Conservation (phyloP, 2,113 vertebrate genomes). For the Triplophysa dalaica region DNA sequence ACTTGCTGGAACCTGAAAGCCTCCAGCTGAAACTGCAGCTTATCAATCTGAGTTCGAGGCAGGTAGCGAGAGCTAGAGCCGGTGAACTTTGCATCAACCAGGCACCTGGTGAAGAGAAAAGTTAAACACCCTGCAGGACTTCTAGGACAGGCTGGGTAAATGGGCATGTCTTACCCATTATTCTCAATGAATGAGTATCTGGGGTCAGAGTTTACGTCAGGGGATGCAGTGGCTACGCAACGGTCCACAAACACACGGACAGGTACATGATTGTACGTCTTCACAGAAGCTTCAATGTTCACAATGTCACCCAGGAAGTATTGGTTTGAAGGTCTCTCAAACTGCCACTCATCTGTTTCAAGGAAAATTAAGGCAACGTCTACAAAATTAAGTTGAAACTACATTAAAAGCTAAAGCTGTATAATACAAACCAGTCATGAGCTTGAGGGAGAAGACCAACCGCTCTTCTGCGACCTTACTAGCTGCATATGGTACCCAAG, state of each 20-base stretch:
- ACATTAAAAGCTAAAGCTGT: neutral
- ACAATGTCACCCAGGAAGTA: constrained; percentile 44
- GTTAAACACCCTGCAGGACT: neutral
- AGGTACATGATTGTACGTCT: constrained; percentile 58
- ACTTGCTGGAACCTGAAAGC: constrained; percentile 44
- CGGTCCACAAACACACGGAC: constrained; percentile 66
- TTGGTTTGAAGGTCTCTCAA: too few species aligned
- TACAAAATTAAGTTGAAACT: too few species aligned
- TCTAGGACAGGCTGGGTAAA: neutral
- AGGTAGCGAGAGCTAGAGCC: constrained; percentile 38
- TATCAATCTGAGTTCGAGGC: constrained; percentile 26
- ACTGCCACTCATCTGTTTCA: constrained; percentile 28
- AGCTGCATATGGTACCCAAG: constrained; percentile 54
- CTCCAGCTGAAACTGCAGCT: constrained; percentile 47
- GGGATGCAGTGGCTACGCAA: constrained; percentile 61
- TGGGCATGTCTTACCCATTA: constrained; percentile 46
- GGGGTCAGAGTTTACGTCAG: constrained; percentile 32
- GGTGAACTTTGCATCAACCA: constrained; percentile 37
- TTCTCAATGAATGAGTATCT: constrained; percentile 54
- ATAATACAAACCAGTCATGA: constrained; percentile 59
- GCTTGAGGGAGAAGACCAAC: constrained; percentile 65
- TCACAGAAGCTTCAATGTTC: constrained; percentile 62
- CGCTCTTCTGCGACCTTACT: constrained; percentile 35
- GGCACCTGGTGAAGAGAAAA: constrained; percentile 20
- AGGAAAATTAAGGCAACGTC: too few species aligned